Evolutionary conservation across 2,888 invertebrate genomes (phyloP), one percentile per base, ranked within the genome.

Genomic region (Lochmaea capreae): DNA sequence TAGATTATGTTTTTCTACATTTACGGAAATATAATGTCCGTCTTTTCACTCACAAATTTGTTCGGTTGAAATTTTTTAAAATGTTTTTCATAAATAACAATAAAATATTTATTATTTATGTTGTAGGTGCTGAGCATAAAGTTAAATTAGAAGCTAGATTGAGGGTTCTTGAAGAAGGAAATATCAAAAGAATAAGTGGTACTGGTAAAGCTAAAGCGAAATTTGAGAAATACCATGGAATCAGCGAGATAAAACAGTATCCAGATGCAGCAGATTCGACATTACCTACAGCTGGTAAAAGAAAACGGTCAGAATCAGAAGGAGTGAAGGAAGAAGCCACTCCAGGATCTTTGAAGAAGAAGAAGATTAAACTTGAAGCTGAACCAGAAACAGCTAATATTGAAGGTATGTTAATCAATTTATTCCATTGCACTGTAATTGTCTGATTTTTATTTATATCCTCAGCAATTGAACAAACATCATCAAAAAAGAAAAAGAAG

Each of bases 151-250:
- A 99, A 87, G 89, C 91, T 2, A 90, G 94, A 72, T 85, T 99
- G 67, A 87, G 93, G 77, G 83, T 96, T 76, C 89, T 98, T 61
- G 97, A 98, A 85, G 96, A 96, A 84, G 96, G 96, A 0, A 95
- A 95, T 86, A 84, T 94, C 67, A 90, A 92, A 66, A 91, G 93
- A 83, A 91, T 98, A 75, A 96, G 96, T 80, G 98, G 97, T 3
- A 94, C 95, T 0, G 96, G 95, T 14, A 97, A 96, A 85, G 93
- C 93, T 1, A 94, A 94, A 83, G 94, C 95, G 1, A 96, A 95
- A 85, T 96, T 97, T 85, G 97, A 98, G 82, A 98, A 97, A 88
- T 98, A 98, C 85, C 95, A 97, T 81, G 92, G 92, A 79, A 93
- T 93, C 87, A 94, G 96, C 82, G 95, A 97, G 89, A 91, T 96